Conservation (phyloP, 2,113 vertebrate genomes). For the Pituophis catenifer region DNA sequence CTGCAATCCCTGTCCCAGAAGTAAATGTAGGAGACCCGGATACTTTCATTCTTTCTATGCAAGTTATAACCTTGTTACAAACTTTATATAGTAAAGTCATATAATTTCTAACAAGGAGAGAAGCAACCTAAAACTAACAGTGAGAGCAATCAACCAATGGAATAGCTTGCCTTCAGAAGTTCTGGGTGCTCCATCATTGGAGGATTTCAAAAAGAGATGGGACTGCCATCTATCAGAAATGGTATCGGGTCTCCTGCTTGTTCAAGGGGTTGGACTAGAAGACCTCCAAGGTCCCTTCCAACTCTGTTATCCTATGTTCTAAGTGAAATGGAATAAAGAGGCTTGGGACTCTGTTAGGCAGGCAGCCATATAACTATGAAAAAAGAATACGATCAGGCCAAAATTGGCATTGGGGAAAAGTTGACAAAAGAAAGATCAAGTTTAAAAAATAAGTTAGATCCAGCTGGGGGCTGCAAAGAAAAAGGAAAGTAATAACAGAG, state of each 20-base stretch:
- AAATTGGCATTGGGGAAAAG: too few species aligned
- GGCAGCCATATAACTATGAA: too few species aligned
- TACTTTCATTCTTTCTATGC: not conserved
- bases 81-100: not conserved
- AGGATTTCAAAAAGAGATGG: too few species aligned
- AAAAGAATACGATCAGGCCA: too few species aligned
- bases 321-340: not conserved
- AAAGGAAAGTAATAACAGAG: too few species aligned
- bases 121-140: not conserved
- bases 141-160: not conserved
- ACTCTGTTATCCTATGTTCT: too few species aligned
- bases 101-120: not conserved
- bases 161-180: not conserved
- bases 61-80: not conserved
- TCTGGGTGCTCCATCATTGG: not conserved
- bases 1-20: constrained; percentile 35
- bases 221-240: not conserved
- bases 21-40: not conserved
- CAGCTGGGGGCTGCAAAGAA: too few species aligned
- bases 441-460: too few species aligned
- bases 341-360: not conserved
- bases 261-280: not conserved
- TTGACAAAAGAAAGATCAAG: too few species aligned
- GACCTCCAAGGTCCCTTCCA: not conserved
- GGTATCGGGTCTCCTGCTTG: not conserved